phyloP scores from a whole-genome alignment of 2,113 vertebrate genomes.

The Tricholaema leucomelas region DNA sequence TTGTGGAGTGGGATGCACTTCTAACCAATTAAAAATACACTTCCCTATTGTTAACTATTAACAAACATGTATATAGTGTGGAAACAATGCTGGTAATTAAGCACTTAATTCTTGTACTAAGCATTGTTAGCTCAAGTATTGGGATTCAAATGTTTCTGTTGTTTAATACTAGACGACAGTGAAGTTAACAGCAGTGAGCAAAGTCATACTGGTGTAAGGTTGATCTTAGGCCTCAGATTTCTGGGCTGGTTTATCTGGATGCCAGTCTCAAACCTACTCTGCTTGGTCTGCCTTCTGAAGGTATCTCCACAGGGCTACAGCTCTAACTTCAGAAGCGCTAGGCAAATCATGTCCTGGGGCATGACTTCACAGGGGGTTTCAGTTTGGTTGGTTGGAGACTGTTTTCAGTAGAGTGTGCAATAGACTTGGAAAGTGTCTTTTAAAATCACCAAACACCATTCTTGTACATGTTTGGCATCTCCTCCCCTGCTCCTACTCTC shows the following conservation, averaged over 20 bases:
- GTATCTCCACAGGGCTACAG: background rate
- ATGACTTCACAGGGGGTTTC: background rate
- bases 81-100: constrained; percentile 34
- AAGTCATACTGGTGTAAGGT: background rate
- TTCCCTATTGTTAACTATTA: background rate
- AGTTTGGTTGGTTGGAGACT: background rate
- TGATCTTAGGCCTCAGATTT: background rate
- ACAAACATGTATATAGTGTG: background rate
- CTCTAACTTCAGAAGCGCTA: background rate
- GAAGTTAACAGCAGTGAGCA: background rate
- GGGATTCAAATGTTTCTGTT: constrained; percentile 18
- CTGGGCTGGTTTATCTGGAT: background rate
- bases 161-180: background rate
- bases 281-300: background rate
- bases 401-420: background rate
- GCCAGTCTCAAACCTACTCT: background rate
- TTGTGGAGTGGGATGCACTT: background rate
- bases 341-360: background rate
- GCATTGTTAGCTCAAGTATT: background rate
- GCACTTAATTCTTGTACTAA: constrained; percentile 26
- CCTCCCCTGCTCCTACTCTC: background rate
- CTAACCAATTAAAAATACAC: background rate
- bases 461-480: background rate
- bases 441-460: background rate
- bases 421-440: background rate